Percentiles rank a stretch among this genome's conserved stretches.
These are phyloP conservation scores for Acipenser oxyrinchus DNA, from an alignment of 2,797 vertebrate genomes.

Conservation along the genomic window DNA sequence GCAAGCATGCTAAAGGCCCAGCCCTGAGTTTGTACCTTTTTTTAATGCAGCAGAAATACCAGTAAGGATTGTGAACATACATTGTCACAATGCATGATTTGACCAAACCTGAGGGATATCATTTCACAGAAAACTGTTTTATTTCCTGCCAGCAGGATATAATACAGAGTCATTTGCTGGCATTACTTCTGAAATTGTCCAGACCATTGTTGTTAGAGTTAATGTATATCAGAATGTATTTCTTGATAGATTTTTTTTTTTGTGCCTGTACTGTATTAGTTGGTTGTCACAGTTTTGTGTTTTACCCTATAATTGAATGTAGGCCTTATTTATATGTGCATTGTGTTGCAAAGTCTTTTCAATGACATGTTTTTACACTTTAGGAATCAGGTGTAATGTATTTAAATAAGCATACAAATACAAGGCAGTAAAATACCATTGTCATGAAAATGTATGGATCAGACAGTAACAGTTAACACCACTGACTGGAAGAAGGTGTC, in stretches of 20 bases:
- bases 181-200: slow-evolving; percentile 76
- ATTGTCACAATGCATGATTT: slow-evolving; percentile 69
- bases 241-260: slow-evolving; percentile 49
- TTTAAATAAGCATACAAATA: slow-evolving; percentile 46
- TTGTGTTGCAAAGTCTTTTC: too few species aligned
- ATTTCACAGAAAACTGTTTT: slow-evolving; percentile 72
- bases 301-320: too few species aligned
- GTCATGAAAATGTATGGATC: background rate
- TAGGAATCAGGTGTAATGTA: too few species aligned
- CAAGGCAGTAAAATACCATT: slow-evolving; percentile 36
- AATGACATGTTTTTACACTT: too few species aligned
- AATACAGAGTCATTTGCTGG: slow-evolving; percentile 72
- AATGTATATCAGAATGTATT: slow-evolving; percentile 71
- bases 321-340: too few species aligned
- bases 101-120: slow-evolving; percentile 61
- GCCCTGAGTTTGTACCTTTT: slow-evolving; percentile 23
- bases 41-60: slow-evolving; percentile 55
- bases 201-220: slow-evolving; percentile 73
- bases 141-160: slow-evolving; percentile 70
- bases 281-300: slow-evolving; percentile 47
- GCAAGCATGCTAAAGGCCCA: too few species aligned
- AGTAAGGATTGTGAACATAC: slow-evolving; percentile 67
- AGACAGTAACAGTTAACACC: background rate
- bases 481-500: background rate
- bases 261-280: slow-evolving; percentile 67